Evolutionary conservation across 1,140 invertebrate species (phyloP), one percentile per base, ranked within the genome.

Genomic region (Meteorus sp.): DNA sequence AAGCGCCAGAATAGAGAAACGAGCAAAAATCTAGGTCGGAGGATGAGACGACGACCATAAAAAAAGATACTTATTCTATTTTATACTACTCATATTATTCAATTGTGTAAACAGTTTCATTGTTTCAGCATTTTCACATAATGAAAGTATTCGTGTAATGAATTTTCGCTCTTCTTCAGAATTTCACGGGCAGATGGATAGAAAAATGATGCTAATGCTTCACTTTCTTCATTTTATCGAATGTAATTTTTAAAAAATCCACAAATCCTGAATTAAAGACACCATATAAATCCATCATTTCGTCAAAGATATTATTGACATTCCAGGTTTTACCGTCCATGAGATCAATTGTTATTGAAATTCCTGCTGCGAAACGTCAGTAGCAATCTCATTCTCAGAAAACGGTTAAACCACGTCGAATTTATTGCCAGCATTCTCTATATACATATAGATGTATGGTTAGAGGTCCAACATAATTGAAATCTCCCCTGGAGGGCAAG

Each of bases 311-410:
- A 20, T 19, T 19, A 11, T 19, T 19, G 15, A 20, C 41, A 44
- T 8, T 2, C 9, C 41, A 20, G 20, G 19, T 54, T 17, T 35
- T 41, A 41, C 31, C 33, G 19, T 23, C 25, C 9, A n/a, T 9
- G 8, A 35, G 51, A 54, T 54, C 51, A 54, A 41, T 54, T 39
- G 51, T 41, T 41, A 54, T 54, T 8, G 23, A 41, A 54, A 54
- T 54, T 39, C 51, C 35, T 22, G 19, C 3, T 13, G 51, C 17
- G 9, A 33, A 37, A 23, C 17, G 35, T 54, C 33, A 54, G 33
- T 54, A 9, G 20, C 51, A 3, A 31, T n/a, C 8, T 25, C n/a
- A 27, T 48, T 48, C 45, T 48, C 22, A 27, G 27, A 48, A 48
- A 48, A 6, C 20, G 23, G 45, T 9, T 13, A 15, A 13, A 29